Evolutionary conservation across 2,888 invertebrate species (phyloP).

Genomic region (Selenia dentaria): DNA sequence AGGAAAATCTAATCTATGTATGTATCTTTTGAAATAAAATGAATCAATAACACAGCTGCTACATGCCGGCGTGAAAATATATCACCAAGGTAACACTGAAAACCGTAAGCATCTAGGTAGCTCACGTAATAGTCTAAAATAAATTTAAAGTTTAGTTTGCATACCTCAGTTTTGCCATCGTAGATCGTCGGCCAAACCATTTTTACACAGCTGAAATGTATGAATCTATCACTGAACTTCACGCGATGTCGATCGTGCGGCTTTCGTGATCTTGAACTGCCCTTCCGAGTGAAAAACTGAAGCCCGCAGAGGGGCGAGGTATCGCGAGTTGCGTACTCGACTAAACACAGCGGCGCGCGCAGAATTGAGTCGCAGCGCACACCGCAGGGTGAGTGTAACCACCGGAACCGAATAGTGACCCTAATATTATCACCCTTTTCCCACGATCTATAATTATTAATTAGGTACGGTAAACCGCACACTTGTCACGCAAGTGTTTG

Average conservation of each 20-base stretch:
- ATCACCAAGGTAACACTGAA: conserved; percentile 42
- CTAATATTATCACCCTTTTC: conserved; percentile 30
- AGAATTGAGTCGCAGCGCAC: conserved; percentile 53
- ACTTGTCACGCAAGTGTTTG: conserved; percentile 14
- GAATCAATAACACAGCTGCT: too few relatives aligned
- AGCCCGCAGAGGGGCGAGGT: conserved; percentile 60
- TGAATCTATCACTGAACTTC: conserved; percentile 54
- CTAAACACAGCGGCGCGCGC: conserved; percentile 69
- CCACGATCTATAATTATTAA: too few relatives aligned
- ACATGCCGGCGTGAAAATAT: neutral
- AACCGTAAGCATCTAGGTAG: conserved; percentile 41
- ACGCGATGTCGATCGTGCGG: conserved; percentile 60
- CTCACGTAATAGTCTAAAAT: conserved; percentile 58
- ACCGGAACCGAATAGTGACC: conserved; percentile 46
- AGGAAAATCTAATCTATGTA: too few relatives aligned
- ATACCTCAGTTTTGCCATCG: conserved; percentile 73
- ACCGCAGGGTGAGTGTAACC: conserved; percentile 56
- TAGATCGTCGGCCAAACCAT: conserved; percentile 77
- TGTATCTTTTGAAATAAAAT: too few relatives aligned
- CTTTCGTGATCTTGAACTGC: conserved; percentile 83
- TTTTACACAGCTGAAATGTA: conserved; percentile 50
- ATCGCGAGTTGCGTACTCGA: conserved; percentile 70
- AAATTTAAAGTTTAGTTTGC: conserved; percentile 35
- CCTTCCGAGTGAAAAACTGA: conserved; percentile 76
- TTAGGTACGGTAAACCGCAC: conserved; percentile 13